A percentile compares a stretch with the other conserved stretches of the same genome.
Conservation (phyloP, 92 coral and sea anemone species). For the Palythoa grandiflora region DNA sequence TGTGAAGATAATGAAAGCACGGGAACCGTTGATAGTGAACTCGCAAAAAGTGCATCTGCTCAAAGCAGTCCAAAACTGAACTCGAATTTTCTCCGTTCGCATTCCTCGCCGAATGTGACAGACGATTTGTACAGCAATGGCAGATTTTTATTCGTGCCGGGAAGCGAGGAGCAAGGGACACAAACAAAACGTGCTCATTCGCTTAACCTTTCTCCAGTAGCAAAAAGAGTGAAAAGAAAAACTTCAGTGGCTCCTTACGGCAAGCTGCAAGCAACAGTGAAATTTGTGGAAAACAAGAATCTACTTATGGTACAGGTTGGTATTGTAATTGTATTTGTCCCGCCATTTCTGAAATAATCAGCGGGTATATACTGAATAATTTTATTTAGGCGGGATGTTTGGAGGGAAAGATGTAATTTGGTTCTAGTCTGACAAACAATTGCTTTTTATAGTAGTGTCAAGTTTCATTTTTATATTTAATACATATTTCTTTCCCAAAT, state of each 20-base stretch:
- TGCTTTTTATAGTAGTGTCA: too few relatives aligned
- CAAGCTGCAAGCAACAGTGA: conserved; percentile 79
- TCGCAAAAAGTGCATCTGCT: conserved; percentile 12
- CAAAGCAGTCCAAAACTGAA: conserved; percentile 37
- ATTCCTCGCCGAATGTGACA: conserved; percentile 3
- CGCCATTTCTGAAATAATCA: neutral
- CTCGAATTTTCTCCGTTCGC: conserved; percentile 13
- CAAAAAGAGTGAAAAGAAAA: conserved; percentile 53
- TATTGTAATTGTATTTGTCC: conserved; percentile 7
- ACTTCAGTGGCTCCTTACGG: conserved; percentile 81
- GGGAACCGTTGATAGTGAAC: conserved; percentile 55
- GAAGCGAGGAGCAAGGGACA: neutral
- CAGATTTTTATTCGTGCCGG: conserved; percentile 17
- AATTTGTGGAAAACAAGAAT: conserved; percentile 69
- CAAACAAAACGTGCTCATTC: conserved; percentile 5
- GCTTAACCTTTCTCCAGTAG: conserved; percentile 36
- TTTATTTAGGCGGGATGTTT: conserved; percentile 16
- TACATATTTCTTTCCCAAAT: too few relatives aligned
- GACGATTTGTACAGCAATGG: conserved; percentile 8
- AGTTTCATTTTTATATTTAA: too few relatives aligned
- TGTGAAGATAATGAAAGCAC: conserved; percentile 68
- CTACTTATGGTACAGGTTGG: conserved; percentile 78
- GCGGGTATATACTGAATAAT: neutral
- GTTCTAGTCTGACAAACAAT: too few relatives aligned
- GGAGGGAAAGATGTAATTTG: too few relatives aligned